These are phyloP conservation scores for Melolontha melolontha DNA, from an alignment of 2,888 invertebrate genomes.

Conservation along the genomic window DNA sequence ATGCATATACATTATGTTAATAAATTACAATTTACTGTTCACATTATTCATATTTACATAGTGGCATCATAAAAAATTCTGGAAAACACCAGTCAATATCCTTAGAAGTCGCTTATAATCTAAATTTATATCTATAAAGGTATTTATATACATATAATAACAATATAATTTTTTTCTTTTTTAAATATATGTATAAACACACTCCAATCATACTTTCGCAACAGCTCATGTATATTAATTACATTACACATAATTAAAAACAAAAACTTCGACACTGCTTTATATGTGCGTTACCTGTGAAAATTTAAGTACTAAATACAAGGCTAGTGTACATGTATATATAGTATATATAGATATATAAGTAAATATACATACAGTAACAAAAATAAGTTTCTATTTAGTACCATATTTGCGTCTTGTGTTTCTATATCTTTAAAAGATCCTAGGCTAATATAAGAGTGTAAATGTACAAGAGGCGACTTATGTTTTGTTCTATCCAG, in stretches of 20 bases:
- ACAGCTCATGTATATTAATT: slow-evolving; percentile 32
- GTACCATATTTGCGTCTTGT: slow-evolving; percentile 22
- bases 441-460: neutral
- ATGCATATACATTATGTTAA: slow-evolving; percentile 22
- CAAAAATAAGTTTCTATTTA: slow-evolving; percentile 40
- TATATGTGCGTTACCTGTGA: neutral
- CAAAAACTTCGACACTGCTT: too few relatives aligned
- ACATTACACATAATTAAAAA: neutral
- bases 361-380: slow-evolving; percentile 52
- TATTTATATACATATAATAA: slow-evolving; percentile 59
- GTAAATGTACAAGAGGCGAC: too few relatives aligned
- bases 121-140: slow-evolving; percentile 48
- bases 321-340: slow-evolving; percentile 44
- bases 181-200: slow-evolving; percentile 47
- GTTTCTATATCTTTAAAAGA: neutral
- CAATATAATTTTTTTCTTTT: slow-evolving; percentile 51
- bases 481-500: too few relatives aligned
- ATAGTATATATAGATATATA: slow-evolving; percentile 56
- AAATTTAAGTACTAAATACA: neutral
- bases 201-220: slow-evolving; percentile 45
- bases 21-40: slow-evolving; percentile 25
- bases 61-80: slow-evolving; percentile 57
- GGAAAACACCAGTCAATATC: slow-evolving; percentile 58
- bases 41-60: slow-evolving; percentile 49
- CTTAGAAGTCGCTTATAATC: slow-evolving; percentile 53